These are phyloP conservation scores for Nomia melanderi DNA, from an alignment of 1,140 invertebrate genomes.

Conservation along the genomic window DNA sequence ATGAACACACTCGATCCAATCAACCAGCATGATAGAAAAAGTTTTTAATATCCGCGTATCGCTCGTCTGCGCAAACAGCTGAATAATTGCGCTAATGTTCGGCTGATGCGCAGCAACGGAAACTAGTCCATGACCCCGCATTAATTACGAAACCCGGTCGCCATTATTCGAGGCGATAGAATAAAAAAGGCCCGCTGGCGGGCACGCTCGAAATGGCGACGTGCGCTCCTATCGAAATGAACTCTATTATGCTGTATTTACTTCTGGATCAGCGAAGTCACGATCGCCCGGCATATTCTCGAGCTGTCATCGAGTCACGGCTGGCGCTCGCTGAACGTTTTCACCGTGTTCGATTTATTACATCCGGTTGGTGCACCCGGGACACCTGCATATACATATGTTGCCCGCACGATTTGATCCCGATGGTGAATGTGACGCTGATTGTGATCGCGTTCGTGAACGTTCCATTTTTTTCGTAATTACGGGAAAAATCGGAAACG, in stretches of 20 bases:
- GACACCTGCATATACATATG: slow-evolving; percentile 58
- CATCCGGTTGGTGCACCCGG: slow-evolving; percentile 60
- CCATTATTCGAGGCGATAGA: background rate
- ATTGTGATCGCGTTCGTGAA: slow-evolving; percentile 29
- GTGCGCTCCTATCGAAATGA: slow-evolving; percentile 37
- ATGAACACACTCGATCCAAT: too few relatives aligned
- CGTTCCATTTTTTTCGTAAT: slow-evolving; percentile 12
- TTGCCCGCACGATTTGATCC: slow-evolving; percentile 38
- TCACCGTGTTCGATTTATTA: slow-evolving; percentile 68
- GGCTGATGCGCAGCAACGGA: background rate
- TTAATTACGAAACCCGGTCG: slow-evolving; percentile 35
- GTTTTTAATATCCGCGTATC: too few relatives aligned
- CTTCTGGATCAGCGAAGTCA: slow-evolving; percentile 47
- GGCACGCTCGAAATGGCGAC: slow-evolving; percentile 15
- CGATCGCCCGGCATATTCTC: slow-evolving; percentile 46
- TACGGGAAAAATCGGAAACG: background rate
- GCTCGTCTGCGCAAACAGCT: too few relatives aligned
- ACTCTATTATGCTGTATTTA: slow-evolving; percentile 49
- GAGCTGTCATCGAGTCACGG: slow-evolving; percentile 65
- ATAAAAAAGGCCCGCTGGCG: background rate
- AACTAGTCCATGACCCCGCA: background rate
- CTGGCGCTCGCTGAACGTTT: slow-evolving; percentile 59
- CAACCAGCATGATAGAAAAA: too few relatives aligned
- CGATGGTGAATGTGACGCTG: slow-evolving; percentile 21
- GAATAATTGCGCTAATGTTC: background rate